A percentile compares a stretch with the other conserved stretches of the same genome.
Evolutionary conservation across 2,113 vertebrate species (phyloP).

Genomic region (Scatophagus argus): DNA sequence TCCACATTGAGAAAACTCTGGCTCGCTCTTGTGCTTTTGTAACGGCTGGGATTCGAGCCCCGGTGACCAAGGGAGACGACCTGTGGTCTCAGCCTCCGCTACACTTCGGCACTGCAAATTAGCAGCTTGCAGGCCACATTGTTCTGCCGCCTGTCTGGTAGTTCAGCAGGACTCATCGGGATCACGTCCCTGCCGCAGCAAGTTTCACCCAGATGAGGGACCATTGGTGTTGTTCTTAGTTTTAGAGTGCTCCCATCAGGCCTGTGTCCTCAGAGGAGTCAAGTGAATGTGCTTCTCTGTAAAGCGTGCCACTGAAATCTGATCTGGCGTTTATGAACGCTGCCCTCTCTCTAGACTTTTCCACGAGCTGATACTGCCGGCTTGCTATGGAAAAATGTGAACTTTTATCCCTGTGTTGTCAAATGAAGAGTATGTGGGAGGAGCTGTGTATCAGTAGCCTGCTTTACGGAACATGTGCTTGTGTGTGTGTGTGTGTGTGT

Average conservation of each 20-base stretch:
- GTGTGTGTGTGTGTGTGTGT: slow-evolving; percentile 28
- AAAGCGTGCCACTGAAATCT: slow-evolving; percentile 21
- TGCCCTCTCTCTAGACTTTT: slow-evolving; percentile 57
- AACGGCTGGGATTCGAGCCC: slow-evolving; percentile 33
- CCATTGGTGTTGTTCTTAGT: neutral
- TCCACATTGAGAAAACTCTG: slow-evolving; percentile 25
- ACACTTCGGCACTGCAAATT: slow-evolving; percentile 55
- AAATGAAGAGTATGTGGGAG: slow-evolving; percentile 63
- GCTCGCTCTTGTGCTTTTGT: slow-evolving; percentile 21
- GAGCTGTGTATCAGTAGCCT: slow-evolving; percentile 48
- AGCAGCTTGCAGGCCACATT: slow-evolving; percentile 31
- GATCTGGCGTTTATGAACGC: slow-evolving; percentile 45
- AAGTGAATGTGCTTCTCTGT: slow-evolving; percentile 11
- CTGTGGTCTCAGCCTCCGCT: slow-evolving; percentile 43
- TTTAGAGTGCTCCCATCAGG: neutral
- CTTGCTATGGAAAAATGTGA: slow-evolving; percentile 75
- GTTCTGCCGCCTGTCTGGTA: neutral
- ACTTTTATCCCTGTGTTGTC: slow-evolving; percentile 70
- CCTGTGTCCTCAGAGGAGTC: slow-evolving; percentile 3
- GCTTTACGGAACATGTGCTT: slow-evolving; percentile 17
- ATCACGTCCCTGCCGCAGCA: slow-evolving; percentile 14
- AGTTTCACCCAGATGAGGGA: neutral
- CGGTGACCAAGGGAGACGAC: slow-evolving; percentile 62
- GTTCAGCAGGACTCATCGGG: neutral
- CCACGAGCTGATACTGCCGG: slow-evolving; percentile 51